Evolutionary conservation across 2,113 vertebrate species (phyloP).

Genomic region (Ctenomys sociabilis): DNA sequence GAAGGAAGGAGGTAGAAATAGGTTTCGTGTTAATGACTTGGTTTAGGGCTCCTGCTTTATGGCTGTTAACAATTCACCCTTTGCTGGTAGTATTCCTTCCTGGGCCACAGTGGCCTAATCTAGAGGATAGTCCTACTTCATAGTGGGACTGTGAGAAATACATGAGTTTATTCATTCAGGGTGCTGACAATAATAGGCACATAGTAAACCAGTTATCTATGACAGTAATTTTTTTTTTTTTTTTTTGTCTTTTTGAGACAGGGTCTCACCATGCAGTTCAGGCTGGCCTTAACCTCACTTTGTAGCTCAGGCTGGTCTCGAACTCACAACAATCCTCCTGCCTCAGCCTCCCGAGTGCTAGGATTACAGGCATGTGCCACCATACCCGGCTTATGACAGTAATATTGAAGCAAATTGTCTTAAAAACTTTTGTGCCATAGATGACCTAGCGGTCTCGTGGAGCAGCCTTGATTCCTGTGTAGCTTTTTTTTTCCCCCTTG

Average conservation of each 20-base stretch:
- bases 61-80: not conserved
- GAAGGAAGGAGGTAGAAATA: not conserved
- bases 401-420: not conserved
- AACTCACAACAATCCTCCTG: too few relatives aligned
- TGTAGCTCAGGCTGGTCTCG: too few relatives aligned
- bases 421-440: not conserved
- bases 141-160: not conserved
- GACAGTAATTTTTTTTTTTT: too few relatives aligned
- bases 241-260: too few relatives aligned
- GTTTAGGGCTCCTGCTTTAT: not conserved
- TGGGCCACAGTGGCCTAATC: not conserved
- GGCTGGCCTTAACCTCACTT: too few relatives aligned
- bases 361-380: too few relatives aligned
- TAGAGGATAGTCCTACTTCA: not conserved
- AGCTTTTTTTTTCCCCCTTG: not conserved
- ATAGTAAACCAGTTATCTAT: not conserved
- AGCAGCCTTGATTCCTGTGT: not conserved
- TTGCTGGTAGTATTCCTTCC: not conserved
- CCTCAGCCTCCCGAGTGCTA: too few relatives aligned
- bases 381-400: too few relatives aligned
- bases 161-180: not conserved
- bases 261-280: too few relatives aligned
- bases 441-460: not conserved
- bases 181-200: not conserved
- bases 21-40: constrained; percentile 5